Conservation (phyloP, 2,888 invertebrate species). For the Sialis fuliginosa region DNA sequence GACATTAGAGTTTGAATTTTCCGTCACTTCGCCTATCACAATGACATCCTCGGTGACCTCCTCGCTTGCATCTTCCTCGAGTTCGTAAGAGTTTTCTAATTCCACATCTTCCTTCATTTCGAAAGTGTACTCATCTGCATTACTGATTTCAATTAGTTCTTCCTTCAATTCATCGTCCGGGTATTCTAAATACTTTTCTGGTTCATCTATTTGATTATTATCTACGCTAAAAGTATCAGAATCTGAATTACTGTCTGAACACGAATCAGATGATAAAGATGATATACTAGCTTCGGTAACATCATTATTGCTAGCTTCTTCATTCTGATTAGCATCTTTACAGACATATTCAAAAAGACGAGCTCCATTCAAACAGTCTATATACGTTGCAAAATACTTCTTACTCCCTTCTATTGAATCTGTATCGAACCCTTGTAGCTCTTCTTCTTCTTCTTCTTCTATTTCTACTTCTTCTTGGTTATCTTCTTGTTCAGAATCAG, state of each 20-base stretch:
- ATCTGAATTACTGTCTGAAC: neutral
- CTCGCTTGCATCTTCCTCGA: neutral
- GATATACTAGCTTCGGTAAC: neutral
- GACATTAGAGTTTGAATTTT: neutral
- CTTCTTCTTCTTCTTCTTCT: slow-evolving; percentile 13
- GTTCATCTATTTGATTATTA: neutral
- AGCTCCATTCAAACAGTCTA: no score
- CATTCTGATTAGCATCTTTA: neutral
- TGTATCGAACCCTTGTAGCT: slow-evolving; percentile 12
- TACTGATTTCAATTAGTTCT: neutral
- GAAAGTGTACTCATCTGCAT: neutral
- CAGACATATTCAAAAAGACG: neutral
- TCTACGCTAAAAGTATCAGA: neutral
- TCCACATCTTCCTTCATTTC: neutral
- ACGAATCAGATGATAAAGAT: no score
- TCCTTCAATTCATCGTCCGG: slow-evolving; percentile 4
- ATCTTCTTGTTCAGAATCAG: slow-evolving; percentile 3
- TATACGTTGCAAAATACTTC: no score
- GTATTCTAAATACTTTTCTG: neutral
- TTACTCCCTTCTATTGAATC: no score
- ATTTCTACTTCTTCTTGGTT: slow-evolving; percentile 9
- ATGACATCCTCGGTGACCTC: neutral
- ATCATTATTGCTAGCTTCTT: neutral
- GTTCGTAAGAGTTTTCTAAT: neutral
- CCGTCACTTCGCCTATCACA: neutral